Conservation (phyloP, 2,888 invertebrate species). For the Philereme vetulata region DNA sequence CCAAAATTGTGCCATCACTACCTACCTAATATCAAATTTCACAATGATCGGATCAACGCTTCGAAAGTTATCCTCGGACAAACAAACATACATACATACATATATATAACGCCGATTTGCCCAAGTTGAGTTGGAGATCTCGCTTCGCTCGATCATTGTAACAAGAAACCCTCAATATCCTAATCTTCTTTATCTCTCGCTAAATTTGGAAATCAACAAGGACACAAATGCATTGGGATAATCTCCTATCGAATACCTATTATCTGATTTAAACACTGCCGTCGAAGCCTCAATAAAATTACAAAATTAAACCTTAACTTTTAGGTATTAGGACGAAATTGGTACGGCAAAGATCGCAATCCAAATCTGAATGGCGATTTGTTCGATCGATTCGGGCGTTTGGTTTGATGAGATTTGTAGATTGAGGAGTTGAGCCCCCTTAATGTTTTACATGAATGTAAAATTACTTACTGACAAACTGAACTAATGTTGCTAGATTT, state of each 20-base stretch:
- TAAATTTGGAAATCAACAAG: constrained; percentile 45
- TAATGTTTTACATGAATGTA: constrained; percentile 5
- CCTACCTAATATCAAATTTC: no score
- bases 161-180: constrained; percentile 1
- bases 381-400: constrained; percentile 33
- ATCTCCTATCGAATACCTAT: constrained; percentile 45
- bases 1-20: no score
- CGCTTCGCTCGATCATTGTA: no score
- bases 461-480: not conserved
- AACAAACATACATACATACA: no score
- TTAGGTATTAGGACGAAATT: not conserved
- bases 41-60: no score
- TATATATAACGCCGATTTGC: no score
- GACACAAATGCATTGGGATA: constrained; percentile 46
- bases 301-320: constrained; percentile 6
- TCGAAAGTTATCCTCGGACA: no score
- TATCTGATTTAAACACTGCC: constrained; percentile 45
- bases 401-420: constrained; percentile 36
- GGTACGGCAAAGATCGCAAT: constrained; percentile 5
- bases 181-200: constrained; percentile 10
- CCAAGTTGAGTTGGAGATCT: no score
- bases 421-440: constrained; percentile 18
- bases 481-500: not conserved
- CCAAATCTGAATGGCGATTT: constrained; percentile 26
- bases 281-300: constrained; percentile 11